Percentiles rank a stretch among this genome's conserved stretches.
These are phyloP conservation scores for Callosobruchus maculatus DNA, from an alignment of 2,888 invertebrate species.

Conservation along the genomic window DNA sequence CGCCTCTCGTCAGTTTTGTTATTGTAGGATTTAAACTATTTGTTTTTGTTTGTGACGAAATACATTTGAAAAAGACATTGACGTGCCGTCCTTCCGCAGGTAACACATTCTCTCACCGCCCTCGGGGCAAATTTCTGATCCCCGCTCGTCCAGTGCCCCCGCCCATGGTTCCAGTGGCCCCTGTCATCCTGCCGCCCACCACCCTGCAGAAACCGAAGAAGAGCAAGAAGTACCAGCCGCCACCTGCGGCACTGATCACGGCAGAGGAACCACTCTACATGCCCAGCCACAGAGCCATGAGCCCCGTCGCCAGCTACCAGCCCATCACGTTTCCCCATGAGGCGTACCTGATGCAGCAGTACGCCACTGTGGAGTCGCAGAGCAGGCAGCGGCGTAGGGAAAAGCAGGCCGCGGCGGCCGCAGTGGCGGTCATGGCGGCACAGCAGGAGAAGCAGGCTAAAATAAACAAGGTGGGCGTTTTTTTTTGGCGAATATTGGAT, in stretches of 20 bases:
- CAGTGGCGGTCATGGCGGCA: constrained; percentile 25
- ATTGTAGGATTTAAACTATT: neutral
- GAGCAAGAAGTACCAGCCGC: constrained; percentile 37
- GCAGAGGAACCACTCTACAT: constrained; percentile 61
- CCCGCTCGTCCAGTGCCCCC: constrained; percentile 54
- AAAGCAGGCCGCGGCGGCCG: neutral
- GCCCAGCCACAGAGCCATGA: constrained; percentile 54
- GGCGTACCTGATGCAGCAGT: constrained; percentile 57
- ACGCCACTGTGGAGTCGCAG: constrained; percentile 53
- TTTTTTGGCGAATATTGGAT: too few species aligned
- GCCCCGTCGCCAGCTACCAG: constrained; percentile 58
- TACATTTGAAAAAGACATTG: too few species aligned
- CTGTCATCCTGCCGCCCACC: constrained; percentile 49
- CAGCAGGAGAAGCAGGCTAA: constrained; percentile 37
- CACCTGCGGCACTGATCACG: constrained; percentile 22
- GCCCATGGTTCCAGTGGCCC: constrained; percentile 41
- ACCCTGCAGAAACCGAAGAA: constrained; percentile 56
- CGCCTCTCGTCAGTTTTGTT: too few species aligned
- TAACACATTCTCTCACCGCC: constrained; percentile 47
- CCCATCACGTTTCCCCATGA: constrained; percentile 57
- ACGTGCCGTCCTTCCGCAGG: constrained; percentile 24
- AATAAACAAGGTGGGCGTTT: constrained; percentile 49
- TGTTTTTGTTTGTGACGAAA: too few species aligned
- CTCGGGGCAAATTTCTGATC: constrained; percentile 54
- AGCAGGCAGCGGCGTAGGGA: constrained; percentile 4